Evolutionary conservation across 2,113 vertebrate species (phyloP).

Genomic region (Garra rufa): DNA sequence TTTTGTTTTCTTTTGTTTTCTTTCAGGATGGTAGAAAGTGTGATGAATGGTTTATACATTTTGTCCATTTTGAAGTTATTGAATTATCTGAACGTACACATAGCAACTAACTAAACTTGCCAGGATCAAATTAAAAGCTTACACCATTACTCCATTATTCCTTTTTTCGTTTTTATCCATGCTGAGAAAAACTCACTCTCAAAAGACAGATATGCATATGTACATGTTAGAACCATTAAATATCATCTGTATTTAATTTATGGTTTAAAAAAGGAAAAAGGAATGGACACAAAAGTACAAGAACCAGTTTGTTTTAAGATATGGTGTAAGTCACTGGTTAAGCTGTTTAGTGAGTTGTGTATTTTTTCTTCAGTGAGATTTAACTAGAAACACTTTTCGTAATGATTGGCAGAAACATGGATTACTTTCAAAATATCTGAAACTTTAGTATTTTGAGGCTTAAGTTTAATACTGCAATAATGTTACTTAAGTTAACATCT

Average conservation of each 20-base stretch:
- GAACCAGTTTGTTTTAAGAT: background rate
- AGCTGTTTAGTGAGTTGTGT: background rate
- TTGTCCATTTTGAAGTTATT: background rate
- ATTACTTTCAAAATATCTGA: background rate
- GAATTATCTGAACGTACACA: background rate
- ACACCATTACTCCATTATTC: too few species aligned
- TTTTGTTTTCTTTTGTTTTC: too few species aligned
- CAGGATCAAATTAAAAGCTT: too few species aligned
- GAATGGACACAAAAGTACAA: background rate
- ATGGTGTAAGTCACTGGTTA: background rate
- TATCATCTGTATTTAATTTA: too few species aligned
- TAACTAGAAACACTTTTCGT: background rate
- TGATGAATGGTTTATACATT: background rate
- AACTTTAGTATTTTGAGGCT: background rate
- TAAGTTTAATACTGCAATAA: background rate
- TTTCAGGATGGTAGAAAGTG: background rate
- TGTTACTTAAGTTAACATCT: background rate
- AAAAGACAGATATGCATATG: too few species aligned
- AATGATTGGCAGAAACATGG: background rate
- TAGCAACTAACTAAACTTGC: too few species aligned
- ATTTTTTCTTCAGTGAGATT: background rate
- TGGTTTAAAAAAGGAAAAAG: background rate
- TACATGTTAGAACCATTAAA: too few species aligned
- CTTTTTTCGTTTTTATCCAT: background rate
- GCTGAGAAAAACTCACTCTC: too few species aligned